Evolutionary conservation across 2,113 vertebrate species (phyloP), one percentile per base, ranked within the genome.

Genomic region (Ifrita kowaldi): DNA sequence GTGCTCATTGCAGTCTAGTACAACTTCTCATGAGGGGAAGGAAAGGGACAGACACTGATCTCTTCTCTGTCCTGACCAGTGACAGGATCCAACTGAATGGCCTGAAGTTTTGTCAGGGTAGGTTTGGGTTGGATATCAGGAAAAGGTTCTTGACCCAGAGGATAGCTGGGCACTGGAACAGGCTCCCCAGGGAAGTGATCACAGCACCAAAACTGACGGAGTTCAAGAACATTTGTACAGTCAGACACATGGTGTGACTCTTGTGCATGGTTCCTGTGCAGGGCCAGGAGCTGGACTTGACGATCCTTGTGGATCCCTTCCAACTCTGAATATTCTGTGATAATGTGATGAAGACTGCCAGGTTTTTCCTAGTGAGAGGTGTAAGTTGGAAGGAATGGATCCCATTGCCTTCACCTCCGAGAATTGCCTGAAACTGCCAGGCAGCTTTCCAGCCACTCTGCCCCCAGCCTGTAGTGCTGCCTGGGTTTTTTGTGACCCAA

Each of bases 391-490:
- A 76, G 32, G 16, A 47, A 4, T 39, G 12, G 17, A 56, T 75
- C 17, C 50, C 26, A 11, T 56, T 69, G 30, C 15, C 13, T 11
- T 10, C 7, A 70, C 8, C 23, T 65, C 13, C 9, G 17, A 69
- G 11, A 56, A 42, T 2, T 63, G 30, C n/a, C 11, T 49, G 21
- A 49, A 71, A 18, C 17, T 42, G 13, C 49, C 32, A 16, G 32
- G 50, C 67, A 65, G 27, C 14, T 73, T 64, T 56, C 15, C 86
- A 49, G 17, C 16, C 6, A 8, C 49, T 80, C 9, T 56, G 13
- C 3, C 21, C 10, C 21, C 6, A 32, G 22, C 21, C 18, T 27
- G 14, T 33, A 18, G 11, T 1, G 0, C 20, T 73, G 32, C 57
- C 8, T 88, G 50, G 4, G 21, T 1, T 41, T 73, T 3, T 19